Percentiles rank a stretch among this genome's conserved stretches.
phyloP scores from a whole-genome alignment of 2,888 invertebrate species.

The Neuroscelio doddi region DNA sequence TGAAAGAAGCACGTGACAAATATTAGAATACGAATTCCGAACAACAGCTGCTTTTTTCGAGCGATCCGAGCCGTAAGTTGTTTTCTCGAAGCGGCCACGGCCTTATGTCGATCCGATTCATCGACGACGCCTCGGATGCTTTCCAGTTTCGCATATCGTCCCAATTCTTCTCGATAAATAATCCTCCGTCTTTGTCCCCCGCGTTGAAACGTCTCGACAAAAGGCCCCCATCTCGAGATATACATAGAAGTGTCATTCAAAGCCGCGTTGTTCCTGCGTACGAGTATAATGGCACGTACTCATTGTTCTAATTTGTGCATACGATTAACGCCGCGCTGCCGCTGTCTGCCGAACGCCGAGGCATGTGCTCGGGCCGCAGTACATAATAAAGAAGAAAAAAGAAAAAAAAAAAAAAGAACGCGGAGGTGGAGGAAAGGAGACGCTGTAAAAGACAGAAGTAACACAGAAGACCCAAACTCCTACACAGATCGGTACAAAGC shows the following conservation, averaged over 20 bases:
- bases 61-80: conserved; percentile 10
- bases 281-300: conserved; percentile 66
- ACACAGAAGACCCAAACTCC: conserved; percentile 55
- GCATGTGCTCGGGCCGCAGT: conserved; percentile 47
- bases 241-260: conserved; percentile 65
- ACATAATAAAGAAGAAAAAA: conserved; percentile 31
- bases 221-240: conserved; percentile 50
- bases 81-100: conserved; percentile 18
- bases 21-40: conserved; percentile 3
- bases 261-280: conserved; percentile 57
- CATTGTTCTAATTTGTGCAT: conserved; percentile 72
- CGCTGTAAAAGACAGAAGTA: conserved; percentile 46
- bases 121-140: conserved; percentile 34
- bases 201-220: conserved; percentile 35
- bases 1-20: background rate
- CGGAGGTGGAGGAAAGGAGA: conserved; percentile 42
- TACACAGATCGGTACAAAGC: conserved; percentile 65
- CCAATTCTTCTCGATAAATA: conserved; percentile 39
- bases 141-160: conserved; percentile 44
- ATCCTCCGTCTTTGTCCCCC: conserved; percentile 41
- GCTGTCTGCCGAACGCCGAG: conserved; percentile 54
- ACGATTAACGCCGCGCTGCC: conserved; percentile 64
- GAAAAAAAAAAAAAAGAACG: conserved; percentile 17
- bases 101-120: conserved; percentile 41
- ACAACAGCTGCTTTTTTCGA: conserved; percentile 35